A percentile compares a stretch with the other conserved stretches of the same genome.
These are phyloP conservation scores for Formicarius rufipectus DNA, from an alignment of 2,113 vertebrate genomes.

Conservation along the genomic window DNA sequence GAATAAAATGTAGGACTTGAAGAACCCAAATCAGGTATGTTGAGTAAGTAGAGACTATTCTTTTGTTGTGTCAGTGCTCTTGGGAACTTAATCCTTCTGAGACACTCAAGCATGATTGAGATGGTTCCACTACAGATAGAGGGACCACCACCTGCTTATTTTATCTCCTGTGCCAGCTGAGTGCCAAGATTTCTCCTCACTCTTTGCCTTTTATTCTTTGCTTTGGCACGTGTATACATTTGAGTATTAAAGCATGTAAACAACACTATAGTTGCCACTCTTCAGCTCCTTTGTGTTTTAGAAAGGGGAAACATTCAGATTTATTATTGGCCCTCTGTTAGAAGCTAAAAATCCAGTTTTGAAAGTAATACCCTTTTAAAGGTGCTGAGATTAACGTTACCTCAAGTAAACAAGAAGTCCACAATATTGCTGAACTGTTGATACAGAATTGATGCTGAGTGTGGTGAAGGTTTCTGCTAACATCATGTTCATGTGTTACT, in stretches of 20 bases:
- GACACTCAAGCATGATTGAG: background rate
- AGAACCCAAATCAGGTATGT: slow-evolving; percentile 6
- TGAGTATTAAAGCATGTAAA: background rate
- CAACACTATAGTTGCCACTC: background rate
- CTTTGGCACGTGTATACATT: background rate
- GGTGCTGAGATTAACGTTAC: background rate
- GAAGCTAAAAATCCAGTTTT: background rate
- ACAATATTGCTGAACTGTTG: background rate
- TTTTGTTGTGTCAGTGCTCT: background rate
- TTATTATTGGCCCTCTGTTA: background rate
- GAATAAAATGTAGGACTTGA: background rate
- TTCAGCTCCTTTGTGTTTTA: background rate
- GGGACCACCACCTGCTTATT: background rate
- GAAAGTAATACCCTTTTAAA: background rate
- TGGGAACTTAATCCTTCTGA: background rate
- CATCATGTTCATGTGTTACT: slow-evolving; percentile 36
- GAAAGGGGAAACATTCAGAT: background rate
- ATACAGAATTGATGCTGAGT: background rate
- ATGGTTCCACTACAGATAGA: background rate
- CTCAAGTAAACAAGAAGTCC: background rate
- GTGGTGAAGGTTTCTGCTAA: background rate
- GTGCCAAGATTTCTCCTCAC: background rate
- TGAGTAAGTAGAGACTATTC: background rate
- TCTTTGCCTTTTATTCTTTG: background rate
- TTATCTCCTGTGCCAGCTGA: background rate